Evolutionary conservation across 2,888 invertebrate genomes (phyloP).

Genomic region (Drosophila pseudotalamancana): DNA sequence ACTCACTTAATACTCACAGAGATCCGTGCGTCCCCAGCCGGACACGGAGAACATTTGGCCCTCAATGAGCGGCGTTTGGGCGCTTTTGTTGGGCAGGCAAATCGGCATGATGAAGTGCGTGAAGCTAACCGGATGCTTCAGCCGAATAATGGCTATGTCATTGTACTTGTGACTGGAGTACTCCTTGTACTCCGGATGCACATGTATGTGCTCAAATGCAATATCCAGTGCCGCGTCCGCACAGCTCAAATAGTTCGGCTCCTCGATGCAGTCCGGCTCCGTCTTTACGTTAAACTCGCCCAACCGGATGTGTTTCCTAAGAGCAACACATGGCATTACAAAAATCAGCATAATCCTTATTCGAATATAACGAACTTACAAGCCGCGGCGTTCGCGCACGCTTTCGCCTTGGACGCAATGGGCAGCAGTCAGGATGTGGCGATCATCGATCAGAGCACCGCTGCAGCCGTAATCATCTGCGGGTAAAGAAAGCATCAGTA

Average conservation of each 20-base stretch:
- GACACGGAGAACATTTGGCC: slow-evolving; percentile 86
- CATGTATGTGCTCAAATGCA: slow-evolving; percentile 86
- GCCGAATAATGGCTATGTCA: slow-evolving; percentile 86
- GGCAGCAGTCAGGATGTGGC: slow-evolving; percentile 87
- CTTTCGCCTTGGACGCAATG: slow-evolving; percentile 87
- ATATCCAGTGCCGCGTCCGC: slow-evolving; percentile 88
- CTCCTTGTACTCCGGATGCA: slow-evolving; percentile 87
- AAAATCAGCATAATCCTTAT: not conserved
- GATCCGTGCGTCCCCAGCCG: slow-evolving; percentile 88
- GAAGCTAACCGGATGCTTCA: slow-evolving; percentile 80
- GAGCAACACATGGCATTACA: not conserved
- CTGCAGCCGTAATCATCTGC: slow-evolving; percentile 86
- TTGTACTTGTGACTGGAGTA: slow-evolving; percentile 85
- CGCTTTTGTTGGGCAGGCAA: slow-evolving; percentile 84
- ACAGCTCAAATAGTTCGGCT: slow-evolving; percentile 85
- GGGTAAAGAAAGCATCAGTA: not conserved
- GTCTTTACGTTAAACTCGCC: slow-evolving; percentile 88
- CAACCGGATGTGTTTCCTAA: slow-evolving; percentile 85
- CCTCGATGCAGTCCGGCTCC: slow-evolving; percentile 86
- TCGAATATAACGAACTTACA: slow-evolving; percentile 86
- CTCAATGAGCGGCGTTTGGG: slow-evolving; percentile 80
- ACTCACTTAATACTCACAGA: slow-evolving; percentile 79
- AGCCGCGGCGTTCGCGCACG: slow-evolving; percentile 84
- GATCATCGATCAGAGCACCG: slow-evolving; percentile 86
- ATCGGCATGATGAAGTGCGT: slow-evolving; percentile 87